Base-by-base conservation (phyloP, 2,888 invertebrate species). In the Erynnis tages region DNA sequence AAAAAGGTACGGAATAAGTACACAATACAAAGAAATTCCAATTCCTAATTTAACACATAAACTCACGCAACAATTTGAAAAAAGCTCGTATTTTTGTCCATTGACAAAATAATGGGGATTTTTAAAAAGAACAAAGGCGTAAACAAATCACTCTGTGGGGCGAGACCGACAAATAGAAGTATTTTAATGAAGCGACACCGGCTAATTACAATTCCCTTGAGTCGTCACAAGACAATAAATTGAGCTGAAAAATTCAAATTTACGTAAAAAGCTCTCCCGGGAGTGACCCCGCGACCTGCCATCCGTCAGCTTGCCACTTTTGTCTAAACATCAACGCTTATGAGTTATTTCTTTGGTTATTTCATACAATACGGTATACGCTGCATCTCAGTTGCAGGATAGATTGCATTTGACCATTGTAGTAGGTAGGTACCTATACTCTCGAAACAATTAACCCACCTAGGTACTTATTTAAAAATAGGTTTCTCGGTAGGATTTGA, bases 181-280 rank as follows among this genome's bases (percentile, higher is more conserved):
- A 87, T 87, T 81, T 88, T 89, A 88, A 89, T 84, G 87, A 87
- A 76, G 70, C 74, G 63, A 69, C 63, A 69, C 67, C 63, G 69
- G 66, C 74, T 76, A 79, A 81, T 82, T 83, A 81, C 82, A 69
- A 74, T 71, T 76, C 79, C 76, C 73, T 66, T 58, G 61, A 61
- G 74, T 65, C 65, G 69, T 69, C 64, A 65, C 67, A 64, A 65
- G 67, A 69, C 60, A 61, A 79, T 77, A 77, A 79, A 81, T 79
- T 64, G 63, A 53, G 61, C 57, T 61, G 54, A 65, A 76, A 76
- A 65, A 63, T 60, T 57, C 58, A 59, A 57, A 65, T 66, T 57
- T 61, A 66, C 66, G 74, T 73, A 79, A 81, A 79, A 74, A 76
- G 71, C 70, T 63, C 72, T 59, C 66, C 52, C 61, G 68, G 68